Evolutionary conservation across 2,113 vertebrate species (phyloP).

Genomic region (Apteryx mantelli): DNA sequence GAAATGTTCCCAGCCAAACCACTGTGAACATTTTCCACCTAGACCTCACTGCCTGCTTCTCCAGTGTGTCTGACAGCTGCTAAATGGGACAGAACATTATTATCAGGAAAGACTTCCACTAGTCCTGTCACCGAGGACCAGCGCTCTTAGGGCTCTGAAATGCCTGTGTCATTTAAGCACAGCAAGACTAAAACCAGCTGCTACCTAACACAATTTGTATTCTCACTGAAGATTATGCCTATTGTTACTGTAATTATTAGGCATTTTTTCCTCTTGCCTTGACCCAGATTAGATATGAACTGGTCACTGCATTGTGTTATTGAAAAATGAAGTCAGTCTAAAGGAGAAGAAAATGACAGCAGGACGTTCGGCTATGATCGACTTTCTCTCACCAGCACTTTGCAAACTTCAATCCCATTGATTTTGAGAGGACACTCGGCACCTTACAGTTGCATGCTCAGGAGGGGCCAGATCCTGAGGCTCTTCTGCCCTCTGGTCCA

Average conservation of each 20-base stretch:
- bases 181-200: not conserved
- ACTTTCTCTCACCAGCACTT: not conserved
- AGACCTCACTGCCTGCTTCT: not conserved
- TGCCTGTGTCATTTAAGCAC: not conserved
- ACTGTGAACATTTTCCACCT: not conserved
- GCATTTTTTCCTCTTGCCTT: not conserved
- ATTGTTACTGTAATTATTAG: accelerated
- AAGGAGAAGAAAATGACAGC: accelerated
- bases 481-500: not conserved
- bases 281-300: not conserved
- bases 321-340: not conserved
- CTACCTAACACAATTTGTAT: not conserved
- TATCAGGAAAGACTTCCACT: not conserved
- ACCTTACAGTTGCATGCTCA: accelerated
- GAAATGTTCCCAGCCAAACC: not conserved
- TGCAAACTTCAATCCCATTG: not conserved
- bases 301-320: not conserved
- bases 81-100: not conserved
- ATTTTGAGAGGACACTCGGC: not conserved
- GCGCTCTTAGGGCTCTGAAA: not conserved
- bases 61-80: not conserved
- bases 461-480: accelerated
- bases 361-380: not conserved
- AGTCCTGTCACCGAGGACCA: not conserved
- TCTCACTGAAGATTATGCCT: not conserved